Conservation (phyloP, 2,113 vertebrate species). For the Bambusicola thoracicus region DNA sequence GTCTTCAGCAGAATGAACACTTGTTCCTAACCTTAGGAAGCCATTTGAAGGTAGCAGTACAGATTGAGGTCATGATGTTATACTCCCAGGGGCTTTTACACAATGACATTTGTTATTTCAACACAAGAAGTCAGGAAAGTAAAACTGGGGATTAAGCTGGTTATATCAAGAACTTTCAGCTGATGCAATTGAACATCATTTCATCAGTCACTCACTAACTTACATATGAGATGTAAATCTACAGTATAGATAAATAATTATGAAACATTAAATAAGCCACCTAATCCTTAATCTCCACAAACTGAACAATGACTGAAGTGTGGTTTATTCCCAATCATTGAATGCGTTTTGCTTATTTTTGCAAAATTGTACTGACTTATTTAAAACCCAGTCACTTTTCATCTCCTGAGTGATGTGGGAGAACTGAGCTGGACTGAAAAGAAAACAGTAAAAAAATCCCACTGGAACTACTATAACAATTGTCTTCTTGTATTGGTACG, state of each 20-base stretch:
- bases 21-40: background rate
- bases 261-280: background rate
- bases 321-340: background rate
- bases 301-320: background rate
- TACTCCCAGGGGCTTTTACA: constrained; percentile 33
- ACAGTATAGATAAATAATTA: constrained; percentile 17
- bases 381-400: constrained; percentile 37
- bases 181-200: constrained; percentile 49
- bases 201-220: constrained; percentile 21
- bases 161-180: constrained; percentile 32
- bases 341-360: background rate
- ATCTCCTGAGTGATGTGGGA: constrained; percentile 63
- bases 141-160: constrained; percentile 3
- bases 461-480: constrained; percentile 73
- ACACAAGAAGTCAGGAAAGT: background rate
- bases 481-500: constrained; percentile 61
- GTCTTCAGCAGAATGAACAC: background rate
- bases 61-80: background rate
- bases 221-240: constrained; percentile 9
- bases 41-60: background rate
- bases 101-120: constrained; percentile 32
- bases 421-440: constrained; percentile 57
- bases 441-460: constrained; percentile 63
- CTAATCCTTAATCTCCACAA: background rate
- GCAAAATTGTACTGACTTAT: constrained; percentile 16